phyloP scores from a whole-genome alignment of 2,113 vertebrate species.

The Bos indicus region DNA sequence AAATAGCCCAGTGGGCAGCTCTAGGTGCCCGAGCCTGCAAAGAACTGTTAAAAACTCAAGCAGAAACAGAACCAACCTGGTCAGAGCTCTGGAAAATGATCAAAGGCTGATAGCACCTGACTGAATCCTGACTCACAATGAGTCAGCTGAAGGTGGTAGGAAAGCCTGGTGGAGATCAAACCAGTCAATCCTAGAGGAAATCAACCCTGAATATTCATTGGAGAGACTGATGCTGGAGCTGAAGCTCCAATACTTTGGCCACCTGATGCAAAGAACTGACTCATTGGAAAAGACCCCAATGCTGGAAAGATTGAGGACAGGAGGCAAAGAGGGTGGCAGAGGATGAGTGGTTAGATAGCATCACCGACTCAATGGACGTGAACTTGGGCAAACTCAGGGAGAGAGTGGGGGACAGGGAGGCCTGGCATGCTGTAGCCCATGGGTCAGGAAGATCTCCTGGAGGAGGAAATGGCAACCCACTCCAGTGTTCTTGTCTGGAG shows the following conservation, averaged over 20 bases:
- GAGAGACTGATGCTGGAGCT: neutral
- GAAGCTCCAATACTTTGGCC: neutral
- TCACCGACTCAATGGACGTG: neutral
- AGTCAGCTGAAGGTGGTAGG: neutral
- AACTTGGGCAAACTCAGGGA: neutral
- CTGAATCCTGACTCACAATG: neutral
- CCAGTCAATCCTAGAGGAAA: neutral
- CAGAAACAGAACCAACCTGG: neutral
- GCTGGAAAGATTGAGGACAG: neutral
- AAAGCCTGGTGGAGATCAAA: neutral
- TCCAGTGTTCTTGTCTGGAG: neutral
- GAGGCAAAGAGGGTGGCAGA: neutral
- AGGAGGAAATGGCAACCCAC: neutral
- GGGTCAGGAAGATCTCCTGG: neutral
- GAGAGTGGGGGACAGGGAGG: neutral
- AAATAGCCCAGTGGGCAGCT: neutral
- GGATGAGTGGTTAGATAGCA: neutral
- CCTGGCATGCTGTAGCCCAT: neutral
- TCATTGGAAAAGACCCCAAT: neutral
- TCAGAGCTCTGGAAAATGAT: neutral
- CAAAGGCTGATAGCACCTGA: neutral
- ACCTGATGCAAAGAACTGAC: neutral
- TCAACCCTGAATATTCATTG: neutral
- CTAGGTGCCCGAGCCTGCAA: neutral
- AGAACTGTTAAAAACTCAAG: neutral